A percentile compares a stretch with the other conserved stretches of the same genome.
Conservation (phyloP, 1,140 invertebrate species). For the Archivesica marissinica region DNA sequence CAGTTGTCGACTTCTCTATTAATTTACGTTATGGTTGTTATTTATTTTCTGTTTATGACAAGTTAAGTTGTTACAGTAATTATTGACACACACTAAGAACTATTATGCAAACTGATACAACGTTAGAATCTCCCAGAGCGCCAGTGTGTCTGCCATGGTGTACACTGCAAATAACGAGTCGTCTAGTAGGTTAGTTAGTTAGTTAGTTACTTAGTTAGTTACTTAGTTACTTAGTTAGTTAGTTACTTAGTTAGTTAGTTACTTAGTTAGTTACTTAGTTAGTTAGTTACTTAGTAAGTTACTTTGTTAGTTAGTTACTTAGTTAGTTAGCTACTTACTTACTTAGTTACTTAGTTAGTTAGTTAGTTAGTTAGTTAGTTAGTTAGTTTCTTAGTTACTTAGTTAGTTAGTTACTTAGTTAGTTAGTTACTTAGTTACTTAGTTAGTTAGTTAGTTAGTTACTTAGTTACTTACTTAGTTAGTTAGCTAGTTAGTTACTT, state of each 20-base stretch:
- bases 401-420: no score
- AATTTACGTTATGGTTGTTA: neutral
- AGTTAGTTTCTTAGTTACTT: no score
- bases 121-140: neutral
- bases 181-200: no score
- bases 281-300: neutral
- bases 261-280: neutral
- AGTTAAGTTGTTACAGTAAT: neutral
- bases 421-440: no score
- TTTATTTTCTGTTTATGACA: conserved; percentile 49
- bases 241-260: neutral
- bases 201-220: neutral
- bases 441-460: no score
- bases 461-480: no score
- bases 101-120: no score
- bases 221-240: neutral
- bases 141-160: neutral
- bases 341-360: neutral
- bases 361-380: no score
- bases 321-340: neutral
- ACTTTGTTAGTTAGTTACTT: neutral
- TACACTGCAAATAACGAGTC: no score
- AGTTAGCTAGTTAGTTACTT: no score
- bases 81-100: neutral
- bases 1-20: neutral